These are phyloP conservation scores for Scelioninae gen. 2 DNA, from an alignment of 2,888 invertebrate species.

Conservation along the genomic window DNA sequence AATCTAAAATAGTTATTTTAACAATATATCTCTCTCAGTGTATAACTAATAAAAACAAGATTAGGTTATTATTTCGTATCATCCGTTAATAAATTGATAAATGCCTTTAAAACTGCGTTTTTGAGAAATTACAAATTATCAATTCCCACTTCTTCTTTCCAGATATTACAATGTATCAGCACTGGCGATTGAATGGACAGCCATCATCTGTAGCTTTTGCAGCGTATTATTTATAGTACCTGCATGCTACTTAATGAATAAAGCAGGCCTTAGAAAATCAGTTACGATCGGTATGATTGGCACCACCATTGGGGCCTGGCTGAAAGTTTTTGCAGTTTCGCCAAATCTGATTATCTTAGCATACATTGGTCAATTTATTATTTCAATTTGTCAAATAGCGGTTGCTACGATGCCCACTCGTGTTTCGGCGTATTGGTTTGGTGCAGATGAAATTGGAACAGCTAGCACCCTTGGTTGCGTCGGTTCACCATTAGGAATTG, in stretches of 20 bases:
- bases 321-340: conserved; percentile 54
- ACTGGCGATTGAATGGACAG: conserved; percentile 55
- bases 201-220: conserved; percentile 52
- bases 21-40: too few relatives aligned
- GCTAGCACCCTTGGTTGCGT: conserved; percentile 57
- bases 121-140: too few relatives aligned
- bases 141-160: background rate
- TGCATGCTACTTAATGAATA: conserved; percentile 50
- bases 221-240: conserved; percentile 47
- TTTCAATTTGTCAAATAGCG: conserved; percentile 55
- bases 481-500: conserved; percentile 56
- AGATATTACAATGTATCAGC: conserved; percentile 57
- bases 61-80: too few relatives aligned
- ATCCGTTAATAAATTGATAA: too few relatives aligned
- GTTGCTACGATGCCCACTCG: conserved; percentile 56
- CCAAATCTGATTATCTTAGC: conserved; percentile 42
- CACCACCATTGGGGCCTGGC: conserved; percentile 58
- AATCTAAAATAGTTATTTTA: too few relatives aligned
- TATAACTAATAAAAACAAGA: too few relatives aligned
- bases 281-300: conserved; percentile 54
- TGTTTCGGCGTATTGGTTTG: conserved; percentile 62
- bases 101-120: too few relatives aligned
- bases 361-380: conserved; percentile 57
- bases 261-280: conserved; percentile 52
- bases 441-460: conserved; percentile 53